These are phyloP conservation scores for Hydraecia micacea DNA, from an alignment of 2,888 invertebrate species.

Conservation along the genomic window DNA sequence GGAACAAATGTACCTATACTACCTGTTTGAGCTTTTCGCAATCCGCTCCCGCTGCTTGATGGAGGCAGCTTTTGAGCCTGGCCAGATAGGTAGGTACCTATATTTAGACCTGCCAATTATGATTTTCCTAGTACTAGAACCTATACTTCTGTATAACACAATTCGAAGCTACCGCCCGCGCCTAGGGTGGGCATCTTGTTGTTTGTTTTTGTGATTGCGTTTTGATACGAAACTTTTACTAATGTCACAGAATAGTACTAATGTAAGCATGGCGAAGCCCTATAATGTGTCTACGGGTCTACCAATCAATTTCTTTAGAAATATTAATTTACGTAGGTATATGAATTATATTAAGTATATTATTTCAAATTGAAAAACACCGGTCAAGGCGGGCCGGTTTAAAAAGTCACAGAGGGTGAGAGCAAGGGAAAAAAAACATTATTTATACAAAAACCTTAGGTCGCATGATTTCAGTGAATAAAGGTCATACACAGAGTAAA, in stretches of 20 bases:
- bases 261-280: background rate
- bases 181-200: background rate
- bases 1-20: too few species aligned
- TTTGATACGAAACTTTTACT: background rate
- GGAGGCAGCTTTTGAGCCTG: background rate
- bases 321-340: background rate
- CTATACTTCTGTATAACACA: background rate
- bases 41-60: slow-evolving; percentile 22
- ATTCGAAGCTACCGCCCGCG: background rate
- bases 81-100: background rate
- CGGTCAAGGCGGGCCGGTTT: background rate
- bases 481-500: too few species aligned
- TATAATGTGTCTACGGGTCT: background rate
- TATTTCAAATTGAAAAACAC: background rate
- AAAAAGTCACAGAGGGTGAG: background rate
- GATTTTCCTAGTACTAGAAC: background rate
- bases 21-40: background rate
- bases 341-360: background rate
- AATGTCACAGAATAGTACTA: too few species aligned
- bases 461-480: too few species aligned
- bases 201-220: slow-evolving; percentile 1
- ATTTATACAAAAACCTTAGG: too few species aligned
- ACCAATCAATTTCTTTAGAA: background rate
- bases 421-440: background rate
- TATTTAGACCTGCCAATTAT: slow-evolving; percentile 9